A percentile compares a stretch with the other conserved stretches of the same genome.
Evolutionary conservation across 2,888 invertebrate genomes (phyloP).

Genomic region (Phoenoteleia sp.): DNA sequence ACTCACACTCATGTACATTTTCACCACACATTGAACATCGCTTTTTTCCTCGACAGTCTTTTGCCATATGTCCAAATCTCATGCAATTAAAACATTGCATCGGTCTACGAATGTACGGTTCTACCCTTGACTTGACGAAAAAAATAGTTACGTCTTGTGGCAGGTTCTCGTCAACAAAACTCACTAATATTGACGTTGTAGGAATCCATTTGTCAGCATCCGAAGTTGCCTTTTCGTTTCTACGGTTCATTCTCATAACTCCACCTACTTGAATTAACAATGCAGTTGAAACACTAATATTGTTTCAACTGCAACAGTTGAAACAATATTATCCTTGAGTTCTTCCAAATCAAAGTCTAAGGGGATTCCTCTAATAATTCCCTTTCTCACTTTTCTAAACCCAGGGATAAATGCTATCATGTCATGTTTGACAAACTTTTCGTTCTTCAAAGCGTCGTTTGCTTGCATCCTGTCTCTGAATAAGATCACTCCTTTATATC

Average conservation of each 20-base stretch:
- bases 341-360: background rate
- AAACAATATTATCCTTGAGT: background rate
- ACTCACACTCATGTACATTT: background rate
- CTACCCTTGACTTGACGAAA: background rate
- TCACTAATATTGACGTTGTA: background rate
- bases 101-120: background rate
- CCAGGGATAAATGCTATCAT: slow-evolving; percentile 19
- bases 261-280: too few species aligned
- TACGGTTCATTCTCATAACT: background rate
- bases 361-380: slow-evolving; percentile 19
- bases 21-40: background rate
- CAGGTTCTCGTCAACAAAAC: background rate
- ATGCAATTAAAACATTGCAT: slow-evolving; percentile 15
- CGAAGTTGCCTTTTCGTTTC: background rate
- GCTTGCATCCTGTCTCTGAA: slow-evolving; percentile 25
- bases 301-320: too few species aligned
- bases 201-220: slow-evolving; percentile 12
- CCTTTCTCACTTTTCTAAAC: slow-evolving; percentile 21
- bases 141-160: background rate
- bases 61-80: background rate
- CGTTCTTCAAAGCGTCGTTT: slow-evolving; percentile 26
- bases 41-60: background rate
- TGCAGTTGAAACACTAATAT: too few species aligned
- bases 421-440: background rate
- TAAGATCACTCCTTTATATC: slow-evolving; percentile 24